Evolutionary conservation across 1,140 invertebrate species (phyloP), one percentile per base, ranked within the genome.

Genomic region (Popillia japonica): DNA sequence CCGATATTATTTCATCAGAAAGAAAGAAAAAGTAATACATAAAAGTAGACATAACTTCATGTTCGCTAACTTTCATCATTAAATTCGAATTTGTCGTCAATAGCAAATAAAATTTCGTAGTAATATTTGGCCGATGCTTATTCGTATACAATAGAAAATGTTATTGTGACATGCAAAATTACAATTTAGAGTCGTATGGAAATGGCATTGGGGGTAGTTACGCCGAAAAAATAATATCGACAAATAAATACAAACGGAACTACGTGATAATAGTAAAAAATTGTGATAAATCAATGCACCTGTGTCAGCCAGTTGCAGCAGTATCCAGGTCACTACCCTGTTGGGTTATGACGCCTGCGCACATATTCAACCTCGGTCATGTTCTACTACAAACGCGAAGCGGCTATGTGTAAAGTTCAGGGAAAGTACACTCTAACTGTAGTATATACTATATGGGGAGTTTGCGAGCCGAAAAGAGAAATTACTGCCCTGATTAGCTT

Each of bases 241-340:
- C 0, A 72, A 40, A 72, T 40, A 72, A 78, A 78, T 78, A 73
- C n/a, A 72, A 78, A 40, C 59, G 14, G 7, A 61, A 61, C 59
- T 20, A 61, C 59, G 59, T 20, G 11, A 74, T 42, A 42, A 68
- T 74, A 74, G 72, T 78, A 78, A 78, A 27, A 74, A 78, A 42
- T 73, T 42, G 78, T 80, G 78, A 82, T 82, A 82, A 82, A 82
- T 82, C 81, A 82, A 82, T 82, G 81, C 81, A 82, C 81, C 81
- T 82, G 80, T 78, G 81, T 82, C 78, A 82, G 80, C 80, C 77
- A 78, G 80, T 78, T 82, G 77, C 77, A 79, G 79, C 78, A 75
- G 79, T 79, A 82, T 81, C 81, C 81, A 82, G 81, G 81, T 82
- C 81, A 82, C 78, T 80, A 82, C 80, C 81, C 81, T 78, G 81